These are phyloP conservation scores for Acromyrmex echinatior DNA, from an alignment of 1,140 invertebrate species.

Conservation along the genomic window DNA sequence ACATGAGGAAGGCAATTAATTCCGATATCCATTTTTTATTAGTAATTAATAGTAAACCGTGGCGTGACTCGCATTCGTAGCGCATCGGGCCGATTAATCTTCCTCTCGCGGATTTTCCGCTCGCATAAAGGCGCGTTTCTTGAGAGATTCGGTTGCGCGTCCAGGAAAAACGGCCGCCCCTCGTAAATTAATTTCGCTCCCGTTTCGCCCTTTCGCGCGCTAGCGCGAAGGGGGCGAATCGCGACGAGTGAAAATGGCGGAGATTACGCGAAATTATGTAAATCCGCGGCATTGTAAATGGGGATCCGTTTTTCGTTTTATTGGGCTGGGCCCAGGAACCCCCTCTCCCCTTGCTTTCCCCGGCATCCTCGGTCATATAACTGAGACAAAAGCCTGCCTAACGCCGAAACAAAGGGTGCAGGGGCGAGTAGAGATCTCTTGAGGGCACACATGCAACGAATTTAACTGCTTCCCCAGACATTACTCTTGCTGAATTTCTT, in stretches of 20 bases:
- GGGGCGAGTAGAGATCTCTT: conserved; percentile 81
- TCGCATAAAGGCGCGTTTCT: conserved; percentile 40
- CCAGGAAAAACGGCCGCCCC: conserved; percentile 35
- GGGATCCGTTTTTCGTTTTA: conserved; percentile 86
- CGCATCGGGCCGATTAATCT: conserved; percentile 60
- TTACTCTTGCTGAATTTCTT: conserved; percentile 85
- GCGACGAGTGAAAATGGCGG: conserved; percentile 83
- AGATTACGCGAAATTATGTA: conserved; percentile 87
- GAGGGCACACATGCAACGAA: conserved; percentile 85
- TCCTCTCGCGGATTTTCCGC: conserved; percentile 53
- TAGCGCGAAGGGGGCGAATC: conserved; percentile 37
- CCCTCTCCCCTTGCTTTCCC: conserved; percentile 18
- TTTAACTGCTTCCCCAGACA: conserved; percentile 86
- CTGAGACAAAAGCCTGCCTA: conserved; percentile 86
- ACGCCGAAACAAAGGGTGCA: conserved; percentile 84
- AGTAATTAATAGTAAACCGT: conserved; percentile 35
- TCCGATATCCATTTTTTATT: conserved; percentile 46
- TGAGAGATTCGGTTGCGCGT: conserved; percentile 40
- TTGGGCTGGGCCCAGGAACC: conserved; percentile 76
- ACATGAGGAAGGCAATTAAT: conserved; percentile 37
- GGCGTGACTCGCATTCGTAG: not conserved
- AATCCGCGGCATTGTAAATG: conserved; percentile 85
- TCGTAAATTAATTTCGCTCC: conserved; percentile 71
- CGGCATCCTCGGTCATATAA: conserved; percentile 84
- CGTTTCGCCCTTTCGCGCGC: conserved; percentile 19